Evolutionary conservation across 2,888 invertebrate species (phyloP).

Genomic region (Stegophylla sp.): DNA sequence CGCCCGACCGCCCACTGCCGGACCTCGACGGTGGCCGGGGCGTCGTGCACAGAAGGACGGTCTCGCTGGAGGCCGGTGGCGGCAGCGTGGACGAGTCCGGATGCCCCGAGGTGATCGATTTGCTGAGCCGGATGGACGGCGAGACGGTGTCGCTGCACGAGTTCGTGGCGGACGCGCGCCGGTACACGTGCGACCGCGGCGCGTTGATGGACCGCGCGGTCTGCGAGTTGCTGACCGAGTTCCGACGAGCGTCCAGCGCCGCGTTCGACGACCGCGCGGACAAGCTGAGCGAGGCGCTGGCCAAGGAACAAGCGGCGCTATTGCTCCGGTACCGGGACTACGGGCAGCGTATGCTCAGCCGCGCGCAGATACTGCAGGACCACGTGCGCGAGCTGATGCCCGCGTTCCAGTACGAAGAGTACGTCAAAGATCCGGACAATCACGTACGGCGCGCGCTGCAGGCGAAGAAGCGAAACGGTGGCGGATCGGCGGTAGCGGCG

Average conservation of each 20-base stretch:
- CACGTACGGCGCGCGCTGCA: neutral
- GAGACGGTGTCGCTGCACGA: neutral
- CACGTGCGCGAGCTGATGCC: conserved; percentile 41
- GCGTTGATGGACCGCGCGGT: neutral
- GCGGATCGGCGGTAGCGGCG: neutral
- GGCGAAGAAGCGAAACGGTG: neutral
- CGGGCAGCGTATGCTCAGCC: conserved; percentile 23
- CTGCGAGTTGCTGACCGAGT: neutral
- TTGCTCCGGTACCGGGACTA: conserved; percentile 25
- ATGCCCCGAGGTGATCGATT: neutral
- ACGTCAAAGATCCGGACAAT: neutral
- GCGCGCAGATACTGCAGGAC: conserved; percentile 42
- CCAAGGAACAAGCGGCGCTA: conserved; percentile 35
- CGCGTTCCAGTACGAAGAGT: conserved; percentile 19
- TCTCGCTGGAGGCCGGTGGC: conserved; percentile 3
- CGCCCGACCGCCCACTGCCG: neutral
- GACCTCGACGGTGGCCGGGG: neutral
- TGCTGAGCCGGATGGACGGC: neutral
- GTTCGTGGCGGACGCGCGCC: conserved; percentile 11
- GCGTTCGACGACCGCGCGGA: conserved; percentile 26
- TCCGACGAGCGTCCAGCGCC: neutral
- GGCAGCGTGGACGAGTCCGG: neutral
- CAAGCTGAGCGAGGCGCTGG: conserved; percentile 25
- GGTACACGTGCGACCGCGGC: conserved; percentile 21
- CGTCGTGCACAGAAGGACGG: neutral